A percentile compares a stretch with the other conserved stretches of the same genome.
phyloP scores from a whole-genome alignment of 2,888 invertebrate species.

The Acronicta aceris region DNA sequence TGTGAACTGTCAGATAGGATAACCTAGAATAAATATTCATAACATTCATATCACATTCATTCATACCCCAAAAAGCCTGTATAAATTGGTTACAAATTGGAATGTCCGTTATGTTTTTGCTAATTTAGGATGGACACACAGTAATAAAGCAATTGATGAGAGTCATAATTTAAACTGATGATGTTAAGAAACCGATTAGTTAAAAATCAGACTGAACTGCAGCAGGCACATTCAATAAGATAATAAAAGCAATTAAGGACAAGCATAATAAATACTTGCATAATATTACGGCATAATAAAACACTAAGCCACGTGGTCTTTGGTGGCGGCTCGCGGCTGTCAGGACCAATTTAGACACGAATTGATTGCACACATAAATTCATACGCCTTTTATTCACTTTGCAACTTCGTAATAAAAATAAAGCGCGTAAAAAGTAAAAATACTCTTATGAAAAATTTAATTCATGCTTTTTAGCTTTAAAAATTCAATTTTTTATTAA shows the following conservation, averaged over 20 bases:
- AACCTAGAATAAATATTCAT: too few relatives aligned
- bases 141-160: too few relatives aligned
- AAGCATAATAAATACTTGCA: constrained; percentile 32
- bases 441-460: constrained; percentile 40
- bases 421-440: constrained; percentile 46
- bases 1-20: too few relatives aligned
- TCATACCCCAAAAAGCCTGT: background rate
- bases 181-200: background rate
- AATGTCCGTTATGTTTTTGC: background rate
- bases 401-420: constrained; percentile 60
- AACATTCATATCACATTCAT: too few relatives aligned
- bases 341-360: constrained; percentile 68
- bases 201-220: background rate
- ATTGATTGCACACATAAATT: constrained; percentile 69
- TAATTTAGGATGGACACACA: background rate
- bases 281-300: constrained; percentile 36
- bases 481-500: constrained; percentile 14
- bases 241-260: background rate
- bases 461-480: constrained; percentile 22
- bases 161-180: background rate
- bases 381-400: constrained; percentile 61
- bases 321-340: constrained; percentile 48
- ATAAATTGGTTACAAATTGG: background rate
- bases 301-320: constrained; percentile 17
- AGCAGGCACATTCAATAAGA: background rate